Evolutionary conservation across 2,888 invertebrate genomes (phyloP).

Genomic region (Rhagium mordax): DNA sequence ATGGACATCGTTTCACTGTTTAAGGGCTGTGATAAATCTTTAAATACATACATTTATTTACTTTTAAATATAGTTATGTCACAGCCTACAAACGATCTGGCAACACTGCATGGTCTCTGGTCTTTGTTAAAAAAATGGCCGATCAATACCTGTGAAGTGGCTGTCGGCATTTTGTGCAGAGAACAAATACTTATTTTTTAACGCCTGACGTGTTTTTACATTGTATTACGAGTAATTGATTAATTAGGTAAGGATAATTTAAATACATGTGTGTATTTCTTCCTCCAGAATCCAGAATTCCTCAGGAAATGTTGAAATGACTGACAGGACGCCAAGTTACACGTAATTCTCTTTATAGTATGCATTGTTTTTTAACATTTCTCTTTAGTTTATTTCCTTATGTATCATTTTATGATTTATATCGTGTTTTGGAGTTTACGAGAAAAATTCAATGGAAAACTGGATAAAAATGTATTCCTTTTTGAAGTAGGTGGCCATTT

Average conservation of each 20-base stretch:
- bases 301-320: not conserved
- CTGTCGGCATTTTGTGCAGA: not conserved
- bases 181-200: not conserved
- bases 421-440: constrained; percentile 1
- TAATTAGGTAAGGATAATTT: not conserved
- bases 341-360: not conserved
- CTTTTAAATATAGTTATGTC: too few relatives aligned
- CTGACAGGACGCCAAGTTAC: not conserved
- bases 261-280: not conserved
- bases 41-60: too few relatives aligned
- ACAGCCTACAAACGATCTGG: too few relatives aligned
- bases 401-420: constrained; percentile 14
- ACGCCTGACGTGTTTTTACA: not conserved
- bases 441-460: not conserved
- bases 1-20: too few relatives aligned
- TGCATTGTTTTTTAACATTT: constrained; percentile 4
- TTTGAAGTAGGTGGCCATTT: constrained; percentile 50
- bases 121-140: too few relatives aligned
- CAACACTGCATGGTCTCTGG: too few relatives aligned
- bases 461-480: constrained; percentile 1
- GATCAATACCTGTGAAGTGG: not conserved
- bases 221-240: not conserved
- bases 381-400: not conserved
- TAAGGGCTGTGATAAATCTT: too few relatives aligned
- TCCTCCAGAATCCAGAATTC: not conserved